phyloP scores from a whole-genome alignment of 2,797 vertebrate genomes.

The Sebastolobus altivelis region DNA sequence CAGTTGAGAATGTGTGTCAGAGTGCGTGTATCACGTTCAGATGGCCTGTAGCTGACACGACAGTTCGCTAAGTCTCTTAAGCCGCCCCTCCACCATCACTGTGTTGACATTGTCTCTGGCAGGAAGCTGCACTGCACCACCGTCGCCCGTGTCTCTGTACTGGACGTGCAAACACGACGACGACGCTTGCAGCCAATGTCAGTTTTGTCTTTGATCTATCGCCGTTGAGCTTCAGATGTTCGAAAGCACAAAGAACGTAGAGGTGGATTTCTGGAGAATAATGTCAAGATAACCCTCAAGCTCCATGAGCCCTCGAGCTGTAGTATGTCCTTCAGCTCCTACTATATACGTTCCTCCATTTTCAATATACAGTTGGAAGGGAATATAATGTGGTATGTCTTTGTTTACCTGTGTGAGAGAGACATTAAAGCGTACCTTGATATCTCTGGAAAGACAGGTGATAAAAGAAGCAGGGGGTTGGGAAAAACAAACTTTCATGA shows the following conservation, averaged over 20 bases:
- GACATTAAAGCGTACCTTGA: slow-evolving; percentile 33
- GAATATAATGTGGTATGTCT: slow-evolving; percentile 3
- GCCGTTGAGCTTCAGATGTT: neutral
- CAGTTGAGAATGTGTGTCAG: slow-evolving; percentile 46
- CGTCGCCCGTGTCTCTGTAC: neutral
- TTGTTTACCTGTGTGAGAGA: slow-evolving; percentile 41
- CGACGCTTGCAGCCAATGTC: neutral
- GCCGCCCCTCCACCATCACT: slow-evolving; percentile 46
- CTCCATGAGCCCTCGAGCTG: neutral
- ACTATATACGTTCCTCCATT: slow-evolving; percentile 6
- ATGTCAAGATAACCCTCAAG: slow-evolving; percentile 8
- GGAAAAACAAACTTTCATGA: slow-evolving; percentile 22
- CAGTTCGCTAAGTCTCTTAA: slow-evolving; percentile 76
- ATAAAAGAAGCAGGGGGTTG: slow-evolving; percentile 10
- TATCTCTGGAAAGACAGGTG: slow-evolving; percentile 10
- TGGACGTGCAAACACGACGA: slow-evolving; percentile 31
- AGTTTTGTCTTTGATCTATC: neutral
- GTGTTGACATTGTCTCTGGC: slow-evolving; percentile 61
- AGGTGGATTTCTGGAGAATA: slow-evolving; percentile 1
- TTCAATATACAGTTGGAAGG: neutral
- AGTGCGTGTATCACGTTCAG: slow-evolving; percentile 59
- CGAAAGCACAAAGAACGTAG: neutral
- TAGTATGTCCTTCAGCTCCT: neutral
- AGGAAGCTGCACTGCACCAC: slow-evolving; percentile 40
- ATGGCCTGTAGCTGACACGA: slow-evolving; percentile 68